These are phyloP conservation scores for Nylanderia fulva DNA, from an alignment of 1,140 invertebrate genomes.

Conservation along the genomic window DNA sequence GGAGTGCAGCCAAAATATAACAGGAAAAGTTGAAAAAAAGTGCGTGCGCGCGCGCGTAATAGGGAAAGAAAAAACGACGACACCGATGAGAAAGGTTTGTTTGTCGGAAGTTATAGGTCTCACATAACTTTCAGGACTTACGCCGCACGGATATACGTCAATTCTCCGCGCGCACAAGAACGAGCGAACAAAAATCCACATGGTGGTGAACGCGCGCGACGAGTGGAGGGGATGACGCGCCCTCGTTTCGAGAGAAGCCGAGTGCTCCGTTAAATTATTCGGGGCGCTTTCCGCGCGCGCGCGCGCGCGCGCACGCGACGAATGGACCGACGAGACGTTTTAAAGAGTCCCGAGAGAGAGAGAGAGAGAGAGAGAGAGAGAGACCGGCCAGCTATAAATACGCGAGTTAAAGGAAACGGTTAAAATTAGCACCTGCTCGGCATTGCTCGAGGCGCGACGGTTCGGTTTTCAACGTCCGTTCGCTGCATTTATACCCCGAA, in stretches of 20 bases:
- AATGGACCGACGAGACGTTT: constrained; percentile 74
- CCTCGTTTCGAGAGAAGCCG: constrained; percentile 69
- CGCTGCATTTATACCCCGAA: constrained; percentile 18
- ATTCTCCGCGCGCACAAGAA: background rate
- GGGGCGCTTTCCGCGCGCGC: constrained; percentile 66
- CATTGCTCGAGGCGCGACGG: constrained; percentile 21
- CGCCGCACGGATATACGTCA: constrained; percentile 43
- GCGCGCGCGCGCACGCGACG: constrained; percentile 65
- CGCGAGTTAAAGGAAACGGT: constrained; percentile 76
- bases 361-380: no score
- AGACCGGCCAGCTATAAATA: constrained; percentile 78
- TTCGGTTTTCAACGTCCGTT: background rate
- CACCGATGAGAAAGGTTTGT: constrained; percentile 46
- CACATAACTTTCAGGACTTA: constrained; percentile 47
- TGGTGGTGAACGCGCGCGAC: constrained; percentile 11
- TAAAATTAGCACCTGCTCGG: constrained; percentile 77
- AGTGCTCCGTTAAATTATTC: constrained; percentile 73
- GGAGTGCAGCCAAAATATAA: background rate
- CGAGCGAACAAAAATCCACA: constrained; percentile 30
- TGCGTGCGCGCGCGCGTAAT: no score
- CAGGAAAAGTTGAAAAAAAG: background rate
- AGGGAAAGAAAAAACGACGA: constrained; percentile 10
- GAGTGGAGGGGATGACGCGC: constrained; percentile 50
- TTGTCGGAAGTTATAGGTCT: constrained; percentile 40
- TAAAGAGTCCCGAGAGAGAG: constrained; percentile 74